These are phyloP conservation scores for Amblyjoppa fuscipennis DNA, from an alignment of 2,888 invertebrate genomes.

Conservation along the genomic window DNA sequence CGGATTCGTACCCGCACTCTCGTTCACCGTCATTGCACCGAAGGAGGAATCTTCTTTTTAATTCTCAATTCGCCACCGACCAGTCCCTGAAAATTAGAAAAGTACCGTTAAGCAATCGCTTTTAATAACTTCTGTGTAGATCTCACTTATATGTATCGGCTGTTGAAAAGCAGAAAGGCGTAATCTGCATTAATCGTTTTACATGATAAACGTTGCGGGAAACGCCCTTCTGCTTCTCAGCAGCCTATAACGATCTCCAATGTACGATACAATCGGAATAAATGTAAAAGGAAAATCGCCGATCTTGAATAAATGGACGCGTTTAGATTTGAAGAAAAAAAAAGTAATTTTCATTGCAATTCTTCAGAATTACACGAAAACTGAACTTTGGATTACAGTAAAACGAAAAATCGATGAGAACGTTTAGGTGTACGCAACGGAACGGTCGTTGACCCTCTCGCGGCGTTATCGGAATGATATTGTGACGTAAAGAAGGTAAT, in stretches of 20 bases:
- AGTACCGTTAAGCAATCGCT: background rate
- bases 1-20: conserved; percentile 51
- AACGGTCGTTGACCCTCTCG: conserved; percentile 1
- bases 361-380: background rate
- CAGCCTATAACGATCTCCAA: background rate
- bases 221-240: background rate
- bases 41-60: conserved; percentile 7
- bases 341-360: background rate
- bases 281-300: background rate
- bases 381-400: background rate
- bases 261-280: background rate
- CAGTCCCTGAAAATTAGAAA: conserved; percentile 51
- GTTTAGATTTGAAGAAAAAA: background rate
- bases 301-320: background rate
- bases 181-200: no score
- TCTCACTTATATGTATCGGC: background rate
- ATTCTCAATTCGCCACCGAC: conserved; percentile 20
- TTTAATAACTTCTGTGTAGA: background rate
- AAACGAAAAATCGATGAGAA: background rate
- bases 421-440: background rate
- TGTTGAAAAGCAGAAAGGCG: no score
- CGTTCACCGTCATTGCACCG: conserved; percentile 60
- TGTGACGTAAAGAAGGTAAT: conserved; percentile 30
- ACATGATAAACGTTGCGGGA: no score
- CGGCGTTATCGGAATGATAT: conserved; percentile 28